Base-by-base conservation (phyloP, 2,113 vertebrate genomes). In the Balaeniceps rex region DNA sequence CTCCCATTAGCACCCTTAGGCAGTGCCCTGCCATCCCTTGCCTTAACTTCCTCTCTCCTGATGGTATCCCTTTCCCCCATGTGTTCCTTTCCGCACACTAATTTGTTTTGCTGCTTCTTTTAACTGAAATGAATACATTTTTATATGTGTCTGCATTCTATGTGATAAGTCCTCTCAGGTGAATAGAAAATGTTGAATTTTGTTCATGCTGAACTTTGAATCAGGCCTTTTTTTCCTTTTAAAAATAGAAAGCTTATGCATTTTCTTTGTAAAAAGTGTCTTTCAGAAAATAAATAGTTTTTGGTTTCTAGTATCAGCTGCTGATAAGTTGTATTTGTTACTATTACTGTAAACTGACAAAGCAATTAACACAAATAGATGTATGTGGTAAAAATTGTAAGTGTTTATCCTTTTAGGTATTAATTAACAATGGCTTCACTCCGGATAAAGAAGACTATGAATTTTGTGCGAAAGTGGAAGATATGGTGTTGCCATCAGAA, bases 381-480 rank as follows among this genome's bases (percentile, higher is more conserved):
- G 24, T 26, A 14, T 40, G 29, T 68, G 57, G 16, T 79, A 55
- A 85, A 72, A 87, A 76, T 42, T 31, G 7, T 36, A 26, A 23
- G 9, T 26, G 17, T 92, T 68, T 94, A 6, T 97, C 69, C 83
- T 87, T 95, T 65, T 87, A 99, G 99, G 98, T 99, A 47, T 97
- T 99, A 98, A 99, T 99, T 96, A 99, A 99, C 97, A 99, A 99
- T 22, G 99, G 99, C 66, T 99, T 99, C 97, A 99, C 99, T 94
- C 99, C 99, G 13, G 99, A 99, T 97, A 99, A 97, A 97, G 99
- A 99, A 4, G 99, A 99, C 97, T 99, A 99, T 76, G 99, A 99
- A 93, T 99, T 99, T 95, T 99, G 99, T 93, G 98, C 98, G 5
- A 99, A 98, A 97, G 98, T 99, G 60, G 99, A 99, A 49, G 98